Evolutionary conservation across 2,888 invertebrate genomes (phyloP).

Genomic region (Thymelicus acteon): DNA sequence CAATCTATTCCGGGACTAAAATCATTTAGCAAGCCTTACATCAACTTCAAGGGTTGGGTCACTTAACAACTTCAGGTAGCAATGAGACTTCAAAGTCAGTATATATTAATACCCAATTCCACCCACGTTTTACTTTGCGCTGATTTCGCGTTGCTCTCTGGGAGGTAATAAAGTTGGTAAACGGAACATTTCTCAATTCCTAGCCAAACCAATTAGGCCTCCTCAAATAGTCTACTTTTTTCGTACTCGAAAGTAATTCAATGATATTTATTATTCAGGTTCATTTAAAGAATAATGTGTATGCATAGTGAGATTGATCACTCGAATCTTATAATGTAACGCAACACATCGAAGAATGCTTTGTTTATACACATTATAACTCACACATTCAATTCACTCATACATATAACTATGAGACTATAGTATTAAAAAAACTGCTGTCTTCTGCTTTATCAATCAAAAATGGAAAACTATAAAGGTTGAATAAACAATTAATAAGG

Average conservation of each 20-base stretch:
- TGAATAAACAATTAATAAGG: too few species aligned
- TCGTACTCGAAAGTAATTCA: constrained; percentile 5
- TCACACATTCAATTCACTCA: too few species aligned
- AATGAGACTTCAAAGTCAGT: background rate
- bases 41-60: too few species aligned
- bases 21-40: too few species aligned
- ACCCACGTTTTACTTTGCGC: background rate
- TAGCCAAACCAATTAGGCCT: constrained; percentile 9
- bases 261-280: constrained; percentile 11
- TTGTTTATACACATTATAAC: too few species aligned
- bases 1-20: too few species aligned
- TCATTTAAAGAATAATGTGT: constrained; percentile 18
- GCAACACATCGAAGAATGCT: too few species aligned
- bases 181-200: constrained; percentile 13
- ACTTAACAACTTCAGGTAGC: background rate
- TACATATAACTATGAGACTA: too few species aligned
- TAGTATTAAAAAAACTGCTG: too few species aligned
- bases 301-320: background rate
- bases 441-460: too few species aligned
- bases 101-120: background rate
- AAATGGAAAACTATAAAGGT: too few species aligned
- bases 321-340: too few species aligned
- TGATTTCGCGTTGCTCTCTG: background rate
- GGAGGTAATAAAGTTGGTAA: background rate
- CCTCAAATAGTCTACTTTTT: constrained; percentile 6